A percentile compares a stretch with the other conserved stretches of the same genome.
Evolutionary conservation across 1,140 invertebrate genomes (phyloP).

Genomic region (Nasonia giraulti): DNA sequence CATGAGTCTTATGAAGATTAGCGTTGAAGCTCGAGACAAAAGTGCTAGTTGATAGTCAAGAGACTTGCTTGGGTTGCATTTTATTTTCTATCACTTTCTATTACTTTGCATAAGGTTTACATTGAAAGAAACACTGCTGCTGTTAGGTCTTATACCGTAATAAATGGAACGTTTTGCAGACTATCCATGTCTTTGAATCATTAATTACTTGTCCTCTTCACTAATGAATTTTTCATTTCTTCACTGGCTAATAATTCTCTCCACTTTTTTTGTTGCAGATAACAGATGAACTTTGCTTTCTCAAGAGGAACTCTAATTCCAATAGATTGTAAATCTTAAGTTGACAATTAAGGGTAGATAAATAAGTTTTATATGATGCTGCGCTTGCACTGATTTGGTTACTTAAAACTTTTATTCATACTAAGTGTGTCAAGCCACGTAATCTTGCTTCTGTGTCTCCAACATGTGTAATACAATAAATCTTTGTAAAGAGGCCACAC

Average conservation of each 20-base stretch:
- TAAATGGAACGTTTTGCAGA: not conserved
- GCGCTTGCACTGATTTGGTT: too few species aligned
- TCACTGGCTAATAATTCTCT: not conserved
- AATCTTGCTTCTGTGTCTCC: too few species aligned
- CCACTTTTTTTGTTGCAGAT: too few species aligned
- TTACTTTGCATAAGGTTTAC: not conserved
- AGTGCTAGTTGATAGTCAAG: not conserved
- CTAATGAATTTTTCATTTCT: not conserved
- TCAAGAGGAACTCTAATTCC: too few species aligned
- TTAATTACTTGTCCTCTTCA: not conserved
- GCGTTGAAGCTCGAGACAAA: not conserved
- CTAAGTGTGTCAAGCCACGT: too few species aligned
- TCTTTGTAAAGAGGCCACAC: too few species aligned
- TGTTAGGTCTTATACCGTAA: not conserved
- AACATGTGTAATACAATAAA: too few species aligned
- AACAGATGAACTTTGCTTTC: too few species aligned
- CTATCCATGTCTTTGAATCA: not conserved
- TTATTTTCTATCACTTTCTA: not conserved
- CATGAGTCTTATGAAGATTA: not conserved
- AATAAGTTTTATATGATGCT: too few species aligned
- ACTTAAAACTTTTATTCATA: too few species aligned
- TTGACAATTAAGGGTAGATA: too few species aligned
- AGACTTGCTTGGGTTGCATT: not conserved
- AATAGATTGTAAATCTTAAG: too few species aligned
- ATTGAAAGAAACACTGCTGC: not conserved